A percentile compares a stretch with the other conserved stretches of the same genome.
Evolutionary conservation across 2,888 invertebrate species (phyloP).

Genomic region (Acanthosepion esculentum): DNA sequence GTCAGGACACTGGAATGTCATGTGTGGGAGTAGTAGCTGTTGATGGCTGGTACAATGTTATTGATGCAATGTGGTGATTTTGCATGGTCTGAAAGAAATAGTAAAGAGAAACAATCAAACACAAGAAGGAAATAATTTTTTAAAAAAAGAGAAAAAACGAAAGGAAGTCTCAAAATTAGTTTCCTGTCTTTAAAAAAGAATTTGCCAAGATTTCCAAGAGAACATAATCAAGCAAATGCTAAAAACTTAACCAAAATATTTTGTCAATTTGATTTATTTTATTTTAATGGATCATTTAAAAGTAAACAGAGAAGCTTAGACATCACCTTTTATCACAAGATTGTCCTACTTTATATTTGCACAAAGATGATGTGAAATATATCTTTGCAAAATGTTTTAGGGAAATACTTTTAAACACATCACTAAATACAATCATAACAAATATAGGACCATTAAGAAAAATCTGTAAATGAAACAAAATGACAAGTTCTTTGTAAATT

Average conservation of each 20-base stretch:
- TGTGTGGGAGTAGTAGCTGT: constrained; percentile 37
- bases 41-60: constrained; percentile 72
- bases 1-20: constrained; percentile 46
- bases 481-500: neutral
- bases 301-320: too few species aligned
- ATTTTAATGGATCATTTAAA: neutral
- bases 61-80: constrained; percentile 75
- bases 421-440: neutral
- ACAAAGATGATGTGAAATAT: neutral
- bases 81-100: constrained; percentile 73
- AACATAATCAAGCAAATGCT: neutral
- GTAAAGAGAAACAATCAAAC: neutral
- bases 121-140: neutral
- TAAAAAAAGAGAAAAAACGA: neutral
- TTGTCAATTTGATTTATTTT: neutral
- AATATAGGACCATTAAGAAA: neutral
- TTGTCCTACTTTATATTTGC: neutral
- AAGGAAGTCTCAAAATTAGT: neutral
- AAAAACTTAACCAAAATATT: neutral
- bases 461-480: neutral
- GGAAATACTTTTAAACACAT: neutral
- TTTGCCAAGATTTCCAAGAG: neutral
- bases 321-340: too few species aligned
- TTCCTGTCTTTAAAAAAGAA: neutral
- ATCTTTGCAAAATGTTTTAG: neutral